Evolutionary conservation across 1,140 invertebrate species (phyloP).

Genomic region (Ceratina japonica): DNA sequence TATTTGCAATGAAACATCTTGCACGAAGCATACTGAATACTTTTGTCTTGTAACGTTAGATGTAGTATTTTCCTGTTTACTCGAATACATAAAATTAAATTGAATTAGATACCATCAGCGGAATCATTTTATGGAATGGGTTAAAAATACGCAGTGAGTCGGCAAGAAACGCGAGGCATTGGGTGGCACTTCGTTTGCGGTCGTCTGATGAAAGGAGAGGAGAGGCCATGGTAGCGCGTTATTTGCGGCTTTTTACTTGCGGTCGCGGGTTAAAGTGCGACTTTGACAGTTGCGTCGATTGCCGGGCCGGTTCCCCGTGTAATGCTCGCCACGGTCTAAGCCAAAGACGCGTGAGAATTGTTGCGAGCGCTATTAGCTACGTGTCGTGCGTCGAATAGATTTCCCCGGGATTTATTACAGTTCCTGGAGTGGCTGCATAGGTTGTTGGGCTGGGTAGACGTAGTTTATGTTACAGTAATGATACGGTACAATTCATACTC

Average conservation of each 20-base stretch:
- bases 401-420: slow-evolving; percentile 8
- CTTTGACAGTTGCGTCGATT: slow-evolving; percentile 9
- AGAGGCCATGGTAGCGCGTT: not conserved
- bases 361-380: not conserved
- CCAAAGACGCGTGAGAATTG: slow-evolving; percentile 17
- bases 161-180: no score
- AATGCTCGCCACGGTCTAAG: not conserved
- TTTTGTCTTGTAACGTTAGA: no score
- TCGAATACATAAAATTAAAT: no score
- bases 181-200: not conserved
- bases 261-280: slow-evolving; percentile 8
- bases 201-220: not conserved
- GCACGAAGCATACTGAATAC: no score
- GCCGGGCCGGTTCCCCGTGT: not conserved
- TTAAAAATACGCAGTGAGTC: not conserved
- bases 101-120: no score
- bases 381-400: slow-evolving; percentile 8
- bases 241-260: slow-evolving; percentile 5
- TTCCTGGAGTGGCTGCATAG: not conserved
- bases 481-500: no score
- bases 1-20: no score
- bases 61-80: no score
- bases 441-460: not conserved
- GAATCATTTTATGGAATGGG: no score
- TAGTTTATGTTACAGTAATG: not conserved